Evolutionary conservation across 2,113 vertebrate genomes (phyloP).

Genomic region (Lutjanus erythropterus): DNA sequence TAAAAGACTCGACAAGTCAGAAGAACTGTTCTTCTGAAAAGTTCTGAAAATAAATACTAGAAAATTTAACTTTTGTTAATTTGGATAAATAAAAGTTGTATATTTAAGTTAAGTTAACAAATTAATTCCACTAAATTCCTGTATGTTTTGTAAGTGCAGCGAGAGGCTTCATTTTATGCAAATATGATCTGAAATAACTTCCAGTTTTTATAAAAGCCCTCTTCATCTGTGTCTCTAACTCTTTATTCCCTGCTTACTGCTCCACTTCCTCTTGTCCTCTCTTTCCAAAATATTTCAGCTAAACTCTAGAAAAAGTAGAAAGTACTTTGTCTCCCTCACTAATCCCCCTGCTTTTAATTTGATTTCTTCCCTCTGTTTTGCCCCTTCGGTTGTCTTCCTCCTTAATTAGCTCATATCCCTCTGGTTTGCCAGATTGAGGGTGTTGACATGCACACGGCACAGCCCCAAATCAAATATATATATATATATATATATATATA

Average conservation of each 20-base stretch:
- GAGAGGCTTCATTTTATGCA: slow-evolving; percentile 33
- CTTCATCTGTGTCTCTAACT: slow-evolving; percentile 20
- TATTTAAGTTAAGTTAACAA: too few relatives aligned
- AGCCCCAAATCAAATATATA: slow-evolving; percentile 73
- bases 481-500: too few relatives aligned
- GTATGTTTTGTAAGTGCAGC: too few relatives aligned
- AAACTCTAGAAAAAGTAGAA: slow-evolving; percentile 66
- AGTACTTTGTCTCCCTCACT: slow-evolving; percentile 63
- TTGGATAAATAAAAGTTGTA: too few relatives aligned
- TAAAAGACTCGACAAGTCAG: too few relatives aligned
- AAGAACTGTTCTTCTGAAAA: too few relatives aligned
- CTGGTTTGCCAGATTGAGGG: slow-evolving; percentile 76
- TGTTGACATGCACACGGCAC: slow-evolving; percentile 67
- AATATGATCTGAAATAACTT: slow-evolving; percentile 52
- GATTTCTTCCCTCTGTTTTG: slow-evolving; percentile 73
- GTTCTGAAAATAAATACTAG: too few relatives aligned
- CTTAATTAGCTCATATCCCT: slow-evolving; percentile 80
- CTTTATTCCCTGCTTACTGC: slow-evolving; percentile 6
- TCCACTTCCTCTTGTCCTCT: slow-evolving; percentile 46
- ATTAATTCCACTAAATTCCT: too few relatives aligned
- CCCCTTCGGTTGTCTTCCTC: slow-evolving; percentile 73
- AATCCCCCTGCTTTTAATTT: slow-evolving; percentile 76
- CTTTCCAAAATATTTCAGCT: slow-evolving; percentile 47
- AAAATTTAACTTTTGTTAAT: too few relatives aligned
- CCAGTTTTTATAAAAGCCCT: slow-evolving; percentile 25